These are phyloP conservation scores for Watsonalla cultraria DNA, from an alignment of 2,888 invertebrate genomes.

Conservation along the genomic window DNA sequence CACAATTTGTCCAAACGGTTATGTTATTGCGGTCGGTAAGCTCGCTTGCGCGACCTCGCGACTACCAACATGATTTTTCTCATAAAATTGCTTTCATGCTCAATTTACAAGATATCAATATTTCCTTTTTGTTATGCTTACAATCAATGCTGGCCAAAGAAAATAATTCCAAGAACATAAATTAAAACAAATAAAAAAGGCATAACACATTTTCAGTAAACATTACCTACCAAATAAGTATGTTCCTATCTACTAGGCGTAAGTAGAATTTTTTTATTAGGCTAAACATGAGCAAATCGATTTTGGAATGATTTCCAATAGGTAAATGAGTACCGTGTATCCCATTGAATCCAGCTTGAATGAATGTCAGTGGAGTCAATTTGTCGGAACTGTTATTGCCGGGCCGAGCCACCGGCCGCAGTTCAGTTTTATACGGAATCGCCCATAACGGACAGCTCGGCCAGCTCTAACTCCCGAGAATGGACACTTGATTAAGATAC, in stretches of 20 bases:
- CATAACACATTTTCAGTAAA: too few species aligned
- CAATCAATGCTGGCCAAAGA: neutral
- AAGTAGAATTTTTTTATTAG: too few species aligned
- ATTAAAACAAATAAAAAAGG: neutral
- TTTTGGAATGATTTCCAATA: conserved; percentile 8
- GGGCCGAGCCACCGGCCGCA: conserved; percentile 47
- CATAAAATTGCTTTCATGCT: conserved; percentile 48
- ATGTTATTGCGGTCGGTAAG: conserved; percentile 75
- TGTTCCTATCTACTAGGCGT: too few species aligned
- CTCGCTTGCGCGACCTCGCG: conserved; percentile 42
- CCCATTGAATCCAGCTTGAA: conserved; percentile 50
- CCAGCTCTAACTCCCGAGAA: conserved; percentile 60
- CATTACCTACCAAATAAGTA: too few species aligned
- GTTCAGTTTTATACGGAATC: conserved; percentile 63
- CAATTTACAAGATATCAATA: conserved; percentile 36
- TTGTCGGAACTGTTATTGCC: conserved; percentile 73
- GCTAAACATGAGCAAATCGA: too few species aligned
- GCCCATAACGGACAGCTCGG: conserved; percentile 63
- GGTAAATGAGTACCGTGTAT: conserved; percentile 37
- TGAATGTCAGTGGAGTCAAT: conserved; percentile 68
- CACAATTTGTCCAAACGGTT: conserved; percentile 76
- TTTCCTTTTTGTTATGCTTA: conserved; percentile 9
- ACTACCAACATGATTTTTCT: conserved; percentile 59
- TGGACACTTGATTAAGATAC: conserved; percentile 76
- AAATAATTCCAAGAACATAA: neutral